phyloP scores from a whole-genome alignment of 2,797 vertebrate genomes.

The Nannoperca obscura region DNA sequence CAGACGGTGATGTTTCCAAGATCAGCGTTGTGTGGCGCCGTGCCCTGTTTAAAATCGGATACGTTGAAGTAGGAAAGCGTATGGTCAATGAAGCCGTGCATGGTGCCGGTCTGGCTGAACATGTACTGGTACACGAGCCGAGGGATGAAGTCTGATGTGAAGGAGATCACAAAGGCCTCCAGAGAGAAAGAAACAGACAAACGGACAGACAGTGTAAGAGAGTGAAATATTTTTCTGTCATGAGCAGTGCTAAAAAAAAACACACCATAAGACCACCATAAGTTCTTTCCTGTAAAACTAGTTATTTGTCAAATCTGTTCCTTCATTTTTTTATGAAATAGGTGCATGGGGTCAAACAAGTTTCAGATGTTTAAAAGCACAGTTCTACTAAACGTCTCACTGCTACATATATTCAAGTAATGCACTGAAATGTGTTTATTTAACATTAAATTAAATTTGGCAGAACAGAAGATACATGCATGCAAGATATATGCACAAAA shows the following conservation, averaged over 20 bases:
- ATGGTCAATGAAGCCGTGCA: constrained; percentile 98
- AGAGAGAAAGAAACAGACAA: constrained; percentile 30
- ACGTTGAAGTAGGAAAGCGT: constrained; percentile 98
- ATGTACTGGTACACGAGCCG: constrained; percentile 96
- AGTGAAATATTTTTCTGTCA: background rate
- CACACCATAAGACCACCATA: background rate
- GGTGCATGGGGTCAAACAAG: background rate
- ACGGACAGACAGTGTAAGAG: background rate
- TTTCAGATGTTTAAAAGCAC: constrained; percentile 10
- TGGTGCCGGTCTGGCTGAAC: constrained; percentile 93
- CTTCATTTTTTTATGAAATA: too few relatives aligned
- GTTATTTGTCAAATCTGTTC: background rate
- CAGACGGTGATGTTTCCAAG: constrained; percentile 88
- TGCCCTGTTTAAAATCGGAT: constrained; percentile 91
- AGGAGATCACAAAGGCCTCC: constrained; percentile 96
- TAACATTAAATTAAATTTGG: background rate
- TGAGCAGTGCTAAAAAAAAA: background rate
- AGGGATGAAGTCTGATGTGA: constrained; percentile 98
- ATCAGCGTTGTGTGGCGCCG: constrained; percentile 85
- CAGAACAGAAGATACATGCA: background rate
- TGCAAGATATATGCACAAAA: background rate
- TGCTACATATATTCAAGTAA: background rate
- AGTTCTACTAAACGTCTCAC: background rate
- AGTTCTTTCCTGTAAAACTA: background rate
- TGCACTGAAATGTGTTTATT: background rate